Evolutionary conservation across 2,888 invertebrate genomes (phyloP).

Genomic region (Hypselothyrea guttata): DNA sequence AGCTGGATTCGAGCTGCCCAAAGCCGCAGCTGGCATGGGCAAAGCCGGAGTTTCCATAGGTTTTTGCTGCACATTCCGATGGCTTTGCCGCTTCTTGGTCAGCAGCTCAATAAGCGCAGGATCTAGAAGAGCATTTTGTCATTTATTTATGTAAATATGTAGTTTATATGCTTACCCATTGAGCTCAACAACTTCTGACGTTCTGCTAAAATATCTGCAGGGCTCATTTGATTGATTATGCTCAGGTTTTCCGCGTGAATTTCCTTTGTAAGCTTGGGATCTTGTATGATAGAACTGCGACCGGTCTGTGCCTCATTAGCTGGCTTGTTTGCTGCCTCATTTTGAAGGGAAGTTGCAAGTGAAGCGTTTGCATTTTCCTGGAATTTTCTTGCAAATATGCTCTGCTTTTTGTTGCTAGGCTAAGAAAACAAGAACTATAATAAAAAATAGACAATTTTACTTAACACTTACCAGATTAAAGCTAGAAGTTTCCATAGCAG

Average conservation of each 20-base stretch:
- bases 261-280: constrained; percentile 83
- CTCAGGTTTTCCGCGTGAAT: constrained; percentile 90
- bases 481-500: background rate
- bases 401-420: constrained; percentile 79
- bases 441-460: background rate
- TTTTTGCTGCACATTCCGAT: constrained; percentile 18
- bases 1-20: constrained; percentile 80
- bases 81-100: constrained; percentile 55
- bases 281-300: constrained; percentile 78
- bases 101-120: constrained; percentile 74
- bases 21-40: background rate
- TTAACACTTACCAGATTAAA: constrained; percentile 14
- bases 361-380: constrained; percentile 12
- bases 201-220: constrained; percentile 89
- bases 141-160: accelerated
- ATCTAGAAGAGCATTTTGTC: constrained; percentile 52
- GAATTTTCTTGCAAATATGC: constrained; percentile 78
- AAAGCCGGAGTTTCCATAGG: too few species aligned
- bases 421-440: background rate
- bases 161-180: constrained; percentile 61
- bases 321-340: background rate
- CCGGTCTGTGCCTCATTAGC: constrained; percentile 16
- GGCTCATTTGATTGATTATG: constrained; percentile 86
- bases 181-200: constrained; percentile 86
- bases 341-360: background rate